A percentile compares a stretch with the other conserved stretches of the same genome.
Conservation (phyloP, 2,113 vertebrate species). For the Corythoichthys intestinalis region DNA sequence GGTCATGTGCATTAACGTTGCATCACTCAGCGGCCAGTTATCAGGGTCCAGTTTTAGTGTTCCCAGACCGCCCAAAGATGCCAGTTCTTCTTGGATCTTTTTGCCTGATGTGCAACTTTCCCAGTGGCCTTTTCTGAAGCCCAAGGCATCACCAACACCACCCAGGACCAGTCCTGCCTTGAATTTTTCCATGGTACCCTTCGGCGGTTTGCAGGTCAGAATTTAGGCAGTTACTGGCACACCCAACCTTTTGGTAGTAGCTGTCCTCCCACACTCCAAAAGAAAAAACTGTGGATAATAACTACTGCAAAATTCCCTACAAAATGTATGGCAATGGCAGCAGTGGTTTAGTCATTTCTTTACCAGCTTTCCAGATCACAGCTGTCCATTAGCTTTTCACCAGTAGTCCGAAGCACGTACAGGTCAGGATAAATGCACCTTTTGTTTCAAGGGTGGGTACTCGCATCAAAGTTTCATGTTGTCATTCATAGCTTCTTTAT, state of each 20-base stretch:
- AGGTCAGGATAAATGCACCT: constrained; percentile 1
- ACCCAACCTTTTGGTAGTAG: background rate
- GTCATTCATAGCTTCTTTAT: constrained; percentile 65
- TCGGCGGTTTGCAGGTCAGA: background rate
- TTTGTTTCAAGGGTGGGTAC: constrained; percentile 5
- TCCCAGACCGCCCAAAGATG: constrained; percentile 77
- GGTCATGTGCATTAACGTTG: constrained; percentile 88
- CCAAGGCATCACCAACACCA: constrained; percentile 84
- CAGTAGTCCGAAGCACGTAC: background rate
- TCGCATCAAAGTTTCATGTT: constrained; percentile 33
- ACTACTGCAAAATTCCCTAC: constrained; percentile 3
- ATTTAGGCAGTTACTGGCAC: background rate
- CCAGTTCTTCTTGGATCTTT: constrained; percentile 83
- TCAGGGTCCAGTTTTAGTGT: constrained; percentile 78
- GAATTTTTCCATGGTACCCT: constrained; percentile 85
- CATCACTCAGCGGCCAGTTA: constrained; percentile 90
- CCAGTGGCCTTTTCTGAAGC: constrained; percentile 79
- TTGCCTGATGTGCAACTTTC: constrained; percentile 76
- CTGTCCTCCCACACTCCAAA: background rate
- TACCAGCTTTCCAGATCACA: constrained; percentile 1
- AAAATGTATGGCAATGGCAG: constrained; percentile 1
- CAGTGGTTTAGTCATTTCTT: background rate
- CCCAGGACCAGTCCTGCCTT: constrained; percentile 86
- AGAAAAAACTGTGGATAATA: background rate
- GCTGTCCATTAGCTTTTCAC: constrained; percentile 1